phyloP scores from a whole-genome alignment of 2,888 invertebrate species.

The Microplitis deprimator region DNA sequence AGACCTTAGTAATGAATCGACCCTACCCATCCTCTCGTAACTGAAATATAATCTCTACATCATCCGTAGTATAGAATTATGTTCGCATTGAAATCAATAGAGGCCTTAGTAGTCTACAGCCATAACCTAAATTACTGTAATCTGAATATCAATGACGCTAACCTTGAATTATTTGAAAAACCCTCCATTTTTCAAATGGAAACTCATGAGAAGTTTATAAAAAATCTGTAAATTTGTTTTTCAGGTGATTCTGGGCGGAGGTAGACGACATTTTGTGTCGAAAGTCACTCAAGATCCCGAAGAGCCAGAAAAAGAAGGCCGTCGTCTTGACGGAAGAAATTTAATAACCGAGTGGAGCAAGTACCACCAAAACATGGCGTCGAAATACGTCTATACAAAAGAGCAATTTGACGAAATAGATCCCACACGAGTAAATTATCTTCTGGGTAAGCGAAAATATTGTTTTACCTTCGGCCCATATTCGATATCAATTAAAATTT shows the following conservation, averaged over 20 bases:
- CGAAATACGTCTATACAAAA: conserved; percentile 82
- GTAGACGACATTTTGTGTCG: conserved; percentile 82
- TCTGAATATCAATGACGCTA: no score
- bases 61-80: no score
- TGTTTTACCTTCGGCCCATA: background rate
- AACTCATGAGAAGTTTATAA: background rate
- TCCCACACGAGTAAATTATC: conserved; percentile 80
- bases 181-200: no score
- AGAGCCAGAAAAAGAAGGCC: conserved; percentile 79
- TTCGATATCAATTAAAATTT: background rate
- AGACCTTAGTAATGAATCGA: no score
- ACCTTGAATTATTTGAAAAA: no score
- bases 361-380: conserved; percentile 80
- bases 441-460: conserved; percentile 76
- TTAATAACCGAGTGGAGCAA: conserved; percentile 86
- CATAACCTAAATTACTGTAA: no score
- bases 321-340: conserved; percentile 83
- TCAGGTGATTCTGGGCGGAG: conserved; percentile 86
- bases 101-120: no score
- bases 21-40: no score
- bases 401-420: conserved; percentile 81
- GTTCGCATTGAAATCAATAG: no score
- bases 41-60: no score
- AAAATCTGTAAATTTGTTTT: conserved; percentile 26
- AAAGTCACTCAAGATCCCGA: conserved; percentile 81